Percentiles rank a stretch among this genome's conserved stretches.
These are phyloP conservation scores for Luidia sarsii DNA, from an alignment of 53 echinoderm and acorn worm genomes.

Conservation along the genomic window DNA sequence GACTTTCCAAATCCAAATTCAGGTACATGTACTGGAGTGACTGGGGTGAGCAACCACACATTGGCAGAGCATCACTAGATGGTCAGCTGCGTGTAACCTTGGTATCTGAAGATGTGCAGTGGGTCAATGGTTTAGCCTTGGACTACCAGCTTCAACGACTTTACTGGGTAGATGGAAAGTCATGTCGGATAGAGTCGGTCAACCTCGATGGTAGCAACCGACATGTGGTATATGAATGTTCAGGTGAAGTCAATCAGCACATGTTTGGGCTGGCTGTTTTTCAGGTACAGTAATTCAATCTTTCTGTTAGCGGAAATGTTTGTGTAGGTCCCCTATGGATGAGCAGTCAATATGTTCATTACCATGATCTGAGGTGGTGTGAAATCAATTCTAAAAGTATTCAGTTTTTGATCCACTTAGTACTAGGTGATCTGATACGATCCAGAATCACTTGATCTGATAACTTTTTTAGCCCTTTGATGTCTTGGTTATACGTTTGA, in stretches of 20 bases:
- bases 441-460: too few relatives aligned
- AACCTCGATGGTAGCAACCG: slow-evolving; percentile 62
- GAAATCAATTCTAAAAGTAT: too few relatives aligned
- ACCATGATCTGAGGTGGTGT: too few relatives aligned
- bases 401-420: too few relatives aligned
- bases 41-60: slow-evolving; percentile 73
- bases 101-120: slow-evolving; percentile 44
- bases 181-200: slow-evolving; percentile 39
- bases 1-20: too few relatives aligned
- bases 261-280: slow-evolving; percentile 65
- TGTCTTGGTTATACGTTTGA: too few relatives aligned
- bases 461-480: too few relatives aligned
- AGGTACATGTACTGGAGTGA: slow-evolving; percentile 92
- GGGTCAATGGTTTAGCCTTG: slow-evolving; percentile 86
- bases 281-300: too few relatives aligned
- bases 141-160: slow-evolving; percentile 67
- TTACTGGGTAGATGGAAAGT: slow-evolving; percentile 79
- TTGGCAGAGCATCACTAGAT: slow-evolving; percentile 82
- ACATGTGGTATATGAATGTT: neutral
- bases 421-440: too few relatives aligned
- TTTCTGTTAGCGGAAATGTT: neutral
- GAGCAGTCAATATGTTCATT: neutral
- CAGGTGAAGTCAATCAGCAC: slow-evolving; percentile 31
- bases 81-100: slow-evolving; percentile 45
- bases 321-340: neutral